These are phyloP conservation scores for Cabera pusaria DNA, from an alignment of 2,888 invertebrate genomes.

Conservation along the genomic window DNA sequence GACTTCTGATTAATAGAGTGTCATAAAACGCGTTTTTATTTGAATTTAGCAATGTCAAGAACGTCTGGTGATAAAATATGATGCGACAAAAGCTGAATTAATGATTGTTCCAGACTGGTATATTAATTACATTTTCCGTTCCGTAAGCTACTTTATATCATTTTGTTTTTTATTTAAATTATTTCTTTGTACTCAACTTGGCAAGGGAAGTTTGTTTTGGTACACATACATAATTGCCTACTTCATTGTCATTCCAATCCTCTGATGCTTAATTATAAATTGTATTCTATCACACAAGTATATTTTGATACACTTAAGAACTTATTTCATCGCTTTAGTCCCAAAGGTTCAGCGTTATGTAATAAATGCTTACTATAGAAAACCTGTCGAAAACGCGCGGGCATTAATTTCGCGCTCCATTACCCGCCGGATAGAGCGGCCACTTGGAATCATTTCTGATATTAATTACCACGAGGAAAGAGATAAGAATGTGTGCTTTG, in stretches of 20 bases:
- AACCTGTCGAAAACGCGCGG: conserved; percentile 31
- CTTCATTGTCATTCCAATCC: no score
- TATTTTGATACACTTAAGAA: not conserved
- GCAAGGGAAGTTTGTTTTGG: no score
- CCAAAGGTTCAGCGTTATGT: conserved; percentile 1
- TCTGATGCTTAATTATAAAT: no score
- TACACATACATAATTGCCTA: no score
- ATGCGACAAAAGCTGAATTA: conserved; percentile 60
- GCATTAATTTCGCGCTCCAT: conserved; percentile 35
- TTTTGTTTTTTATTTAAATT: conserved; percentile 5
- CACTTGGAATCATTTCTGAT: conserved; percentile 19
- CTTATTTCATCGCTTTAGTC: no score
- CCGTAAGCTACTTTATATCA: conserved; percentile 26
- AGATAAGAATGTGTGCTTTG: conserved; percentile 7
- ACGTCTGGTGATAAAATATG: conserved; percentile 49
- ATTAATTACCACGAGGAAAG: conserved; percentile 16
- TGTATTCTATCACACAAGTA: not conserved
- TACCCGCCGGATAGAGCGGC: conserved; percentile 14
- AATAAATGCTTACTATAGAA: conserved; percentile 33
- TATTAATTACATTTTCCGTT: conserved; percentile 54
- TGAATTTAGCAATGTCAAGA: conserved; percentile 27
- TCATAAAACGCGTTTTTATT: conserved; percentile 42
- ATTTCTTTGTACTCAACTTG: no score
- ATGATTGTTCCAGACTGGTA: conserved; percentile 51
- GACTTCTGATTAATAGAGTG: conserved; percentile 54